Percentiles rank a stretch among this genome's conserved stretches.
Conservation (phyloP, 1,140 invertebrate species). For the Drosophila azteca region DNA sequence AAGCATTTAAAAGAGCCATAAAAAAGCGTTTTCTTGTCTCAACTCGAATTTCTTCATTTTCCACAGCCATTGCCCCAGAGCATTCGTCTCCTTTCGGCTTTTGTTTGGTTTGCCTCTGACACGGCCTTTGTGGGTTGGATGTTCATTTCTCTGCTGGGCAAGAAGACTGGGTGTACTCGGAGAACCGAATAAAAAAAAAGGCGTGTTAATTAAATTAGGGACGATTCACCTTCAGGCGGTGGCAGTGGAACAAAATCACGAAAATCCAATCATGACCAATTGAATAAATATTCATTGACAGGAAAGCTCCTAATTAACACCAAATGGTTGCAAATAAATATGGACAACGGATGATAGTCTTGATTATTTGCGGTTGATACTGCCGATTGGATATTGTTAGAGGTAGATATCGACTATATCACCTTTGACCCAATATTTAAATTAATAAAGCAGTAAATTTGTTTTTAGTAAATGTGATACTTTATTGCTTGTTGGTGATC, state of each 20-base stretch:
- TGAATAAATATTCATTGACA: constrained; percentile 31
- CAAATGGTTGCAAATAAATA: constrained; percentile 37
- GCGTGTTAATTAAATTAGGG: constrained; percentile 66
- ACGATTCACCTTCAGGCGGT: constrained; percentile 36
- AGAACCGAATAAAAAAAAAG: constrained; percentile 41
- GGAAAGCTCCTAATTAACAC: neutral
- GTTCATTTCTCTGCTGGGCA: constrained; percentile 20
- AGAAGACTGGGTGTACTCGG: constrained; percentile 8
- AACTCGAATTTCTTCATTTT: constrained; percentile 22
- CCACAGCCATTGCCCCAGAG: neutral
- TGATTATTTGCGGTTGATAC: constrained; percentile 12
- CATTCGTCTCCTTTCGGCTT: constrained; percentile 21
- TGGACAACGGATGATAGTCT: neutral
- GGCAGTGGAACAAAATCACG: constrained; percentile 24
- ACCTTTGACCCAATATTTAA: no score
- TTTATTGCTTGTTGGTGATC: no score
- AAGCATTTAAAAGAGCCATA: constrained; percentile 62
- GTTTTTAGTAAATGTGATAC: no score
- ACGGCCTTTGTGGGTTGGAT: constrained; percentile 29
- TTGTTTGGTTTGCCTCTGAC: constrained; percentile 36
- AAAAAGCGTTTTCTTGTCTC: constrained; percentile 62
- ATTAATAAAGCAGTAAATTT: no score
- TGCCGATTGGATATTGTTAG: constrained; percentile 21
- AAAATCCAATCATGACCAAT: constrained; percentile 23
- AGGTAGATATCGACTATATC: no score